Percentiles rank a stretch among this genome's conserved stretches.
These are phyloP conservation scores for Beaufortia kweichowensis DNA, from an alignment of 2,113 vertebrate genomes.

Conservation along the genomic window DNA sequence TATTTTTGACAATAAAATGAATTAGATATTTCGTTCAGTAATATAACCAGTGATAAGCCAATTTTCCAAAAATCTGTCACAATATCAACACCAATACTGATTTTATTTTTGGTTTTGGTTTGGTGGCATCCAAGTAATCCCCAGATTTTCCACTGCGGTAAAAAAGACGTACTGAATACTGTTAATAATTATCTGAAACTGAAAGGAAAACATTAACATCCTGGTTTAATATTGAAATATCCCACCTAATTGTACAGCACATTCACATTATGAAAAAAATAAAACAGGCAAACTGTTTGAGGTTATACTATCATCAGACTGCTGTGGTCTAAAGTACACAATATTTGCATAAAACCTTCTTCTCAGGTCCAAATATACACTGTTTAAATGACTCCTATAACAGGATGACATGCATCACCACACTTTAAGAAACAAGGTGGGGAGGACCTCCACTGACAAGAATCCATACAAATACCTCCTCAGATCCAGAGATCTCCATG, in stretches of 20 bases:
- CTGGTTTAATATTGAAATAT: neutral
- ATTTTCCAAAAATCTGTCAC: no score
- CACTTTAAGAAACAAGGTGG: neutral
- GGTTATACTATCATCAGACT: neutral
- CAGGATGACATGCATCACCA: neutral
- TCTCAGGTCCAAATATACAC: neutral
- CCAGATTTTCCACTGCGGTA: no score
- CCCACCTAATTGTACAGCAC: neutral
- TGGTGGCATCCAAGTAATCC: no score
- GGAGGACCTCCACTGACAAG: slow-evolving; percentile 7
- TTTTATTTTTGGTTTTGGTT: no score
- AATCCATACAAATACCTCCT: neutral
- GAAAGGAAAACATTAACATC: slow-evolving; percentile 25
- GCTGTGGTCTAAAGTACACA: slow-evolving; percentile 17
- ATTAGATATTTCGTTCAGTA: no score
- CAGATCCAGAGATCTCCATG: neutral
- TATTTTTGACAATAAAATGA: no score
- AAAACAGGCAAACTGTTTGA: neutral
- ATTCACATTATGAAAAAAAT: neutral
- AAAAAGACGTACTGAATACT: no score
- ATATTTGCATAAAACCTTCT: slow-evolving; percentile 43
- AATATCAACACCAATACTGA: neutral
- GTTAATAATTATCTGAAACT: slow-evolving; percentile 14
- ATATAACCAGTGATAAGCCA: no score
- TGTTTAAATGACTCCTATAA: neutral